Conservation (phyloP, 2,113 vertebrate genomes). For the Eretmochelys imbricata region DNA sequence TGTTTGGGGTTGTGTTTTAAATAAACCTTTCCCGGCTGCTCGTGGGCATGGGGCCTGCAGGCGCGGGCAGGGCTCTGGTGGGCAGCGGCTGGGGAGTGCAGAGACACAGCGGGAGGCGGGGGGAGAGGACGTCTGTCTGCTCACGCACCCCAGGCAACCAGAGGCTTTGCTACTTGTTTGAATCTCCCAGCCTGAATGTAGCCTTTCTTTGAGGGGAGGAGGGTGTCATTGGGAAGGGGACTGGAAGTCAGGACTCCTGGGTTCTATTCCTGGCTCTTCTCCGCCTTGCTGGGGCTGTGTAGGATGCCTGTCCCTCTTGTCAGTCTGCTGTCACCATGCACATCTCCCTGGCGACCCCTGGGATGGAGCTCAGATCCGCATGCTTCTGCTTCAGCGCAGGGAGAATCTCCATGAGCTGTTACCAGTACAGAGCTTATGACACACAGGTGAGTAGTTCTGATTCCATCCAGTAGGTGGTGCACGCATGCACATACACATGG, state of each 20-base stretch:
- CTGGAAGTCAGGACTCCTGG: neutral
- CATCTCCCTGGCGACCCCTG: neutral
- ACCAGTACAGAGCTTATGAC: neutral
- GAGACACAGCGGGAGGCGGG: neutral
- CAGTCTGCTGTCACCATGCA: neutral
- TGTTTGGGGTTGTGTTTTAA: neutral
- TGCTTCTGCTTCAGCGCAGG: neutral
- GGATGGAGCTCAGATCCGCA: neutral
- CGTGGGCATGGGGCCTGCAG: fast-evolving
- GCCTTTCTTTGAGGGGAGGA: neutral
- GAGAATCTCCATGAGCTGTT: neutral
- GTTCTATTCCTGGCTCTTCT: neutral
- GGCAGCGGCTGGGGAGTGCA: neutral
- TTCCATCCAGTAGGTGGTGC: neutral
- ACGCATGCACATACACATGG: neutral
- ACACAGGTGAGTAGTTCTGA: neutral
- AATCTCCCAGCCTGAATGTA: no score
- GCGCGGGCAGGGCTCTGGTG: fast-evolving
- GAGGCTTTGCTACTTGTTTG: neutral
- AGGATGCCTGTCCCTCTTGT: neutral
- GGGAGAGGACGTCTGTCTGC: neutral
- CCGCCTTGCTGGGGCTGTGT: neutral
- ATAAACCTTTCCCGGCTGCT: neutral
- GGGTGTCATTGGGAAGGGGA: neutral
- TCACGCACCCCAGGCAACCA: neutral